Conservation (phyloP, 2,113 vertebrate species). For the Raphicerus campestris region DNA sequence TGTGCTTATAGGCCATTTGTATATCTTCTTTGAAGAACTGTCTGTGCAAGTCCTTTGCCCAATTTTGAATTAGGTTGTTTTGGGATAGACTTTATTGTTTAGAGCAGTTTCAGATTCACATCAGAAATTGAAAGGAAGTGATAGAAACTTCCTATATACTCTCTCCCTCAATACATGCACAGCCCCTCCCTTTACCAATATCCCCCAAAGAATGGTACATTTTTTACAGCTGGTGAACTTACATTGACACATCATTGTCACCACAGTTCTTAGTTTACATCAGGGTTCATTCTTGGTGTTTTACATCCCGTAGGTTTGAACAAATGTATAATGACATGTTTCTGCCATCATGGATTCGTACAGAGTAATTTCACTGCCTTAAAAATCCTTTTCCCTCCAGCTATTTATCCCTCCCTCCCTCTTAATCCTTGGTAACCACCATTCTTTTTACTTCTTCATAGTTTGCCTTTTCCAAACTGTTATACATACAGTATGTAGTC, state of each 20-base stretch:
- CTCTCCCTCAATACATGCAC: neutral
- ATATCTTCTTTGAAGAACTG: neutral
- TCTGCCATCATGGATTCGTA: neutral
- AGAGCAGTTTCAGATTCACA: neutral
- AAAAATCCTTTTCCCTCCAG: neutral
- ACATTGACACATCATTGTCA: neutral
- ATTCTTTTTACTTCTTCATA: neutral
- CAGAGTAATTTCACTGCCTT: neutral
- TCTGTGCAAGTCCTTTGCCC: neutral
- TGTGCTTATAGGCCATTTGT: neutral
- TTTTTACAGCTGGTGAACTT: neutral
- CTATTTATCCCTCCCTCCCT: neutral
- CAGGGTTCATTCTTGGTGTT: neutral
- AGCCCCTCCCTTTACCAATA: neutral
- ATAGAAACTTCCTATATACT: neutral
- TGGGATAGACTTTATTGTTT: neutral
- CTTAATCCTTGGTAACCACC: neutral
- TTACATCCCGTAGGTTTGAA: neutral
- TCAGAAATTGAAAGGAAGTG: neutral
- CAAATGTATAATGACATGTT: neutral
- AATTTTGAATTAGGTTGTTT: neutral
- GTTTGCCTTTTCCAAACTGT: neutral
- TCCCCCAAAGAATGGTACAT: neutral
- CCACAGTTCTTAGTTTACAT: neutral
- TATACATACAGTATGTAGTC: neutral